A percentile compares a stretch with the other conserved stretches of the same genome.
These are phyloP conservation scores for Steatocranus sp. DNA, from an alignment of 2,797 vertebrate species.

Conservation along the genomic window DNA sequence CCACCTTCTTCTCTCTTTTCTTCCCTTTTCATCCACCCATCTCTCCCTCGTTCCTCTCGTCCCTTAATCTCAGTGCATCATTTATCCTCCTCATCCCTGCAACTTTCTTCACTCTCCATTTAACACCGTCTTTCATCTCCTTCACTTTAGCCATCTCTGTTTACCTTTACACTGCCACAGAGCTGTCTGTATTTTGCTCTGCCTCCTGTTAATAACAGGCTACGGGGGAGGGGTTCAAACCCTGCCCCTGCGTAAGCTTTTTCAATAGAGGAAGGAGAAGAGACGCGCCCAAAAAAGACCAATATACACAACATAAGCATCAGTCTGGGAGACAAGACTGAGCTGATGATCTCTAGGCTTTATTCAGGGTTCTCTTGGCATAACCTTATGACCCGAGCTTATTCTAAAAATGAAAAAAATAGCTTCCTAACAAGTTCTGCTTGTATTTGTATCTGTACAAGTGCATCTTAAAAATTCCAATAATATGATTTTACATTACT, in stretches of 20 bases:
- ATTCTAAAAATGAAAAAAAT: neutral
- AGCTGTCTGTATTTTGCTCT: neutral
- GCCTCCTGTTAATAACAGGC: slow-evolving; percentile 12
- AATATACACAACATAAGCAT: neutral
- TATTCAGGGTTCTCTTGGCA: neutral
- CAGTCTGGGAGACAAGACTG: neutral
- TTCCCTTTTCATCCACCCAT: neutral
- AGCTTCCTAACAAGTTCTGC: neutral
- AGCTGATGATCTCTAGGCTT: neutral
- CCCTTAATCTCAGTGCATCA: slow-evolving; percentile 21
- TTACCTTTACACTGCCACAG: neutral
- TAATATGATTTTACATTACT: neutral
- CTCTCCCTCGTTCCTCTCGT: neutral
- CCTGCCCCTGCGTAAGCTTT: neutral
- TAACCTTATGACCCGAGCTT: neutral
- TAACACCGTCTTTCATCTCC: slow-evolving; percentile 33
- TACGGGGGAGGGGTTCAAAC: neutral
- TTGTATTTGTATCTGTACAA: neutral
- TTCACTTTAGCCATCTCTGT: neutral
- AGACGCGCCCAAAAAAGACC: neutral
- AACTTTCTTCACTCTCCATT: slow-evolving; percentile 13
- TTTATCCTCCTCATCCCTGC: neutral
- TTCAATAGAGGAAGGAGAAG: neutral
- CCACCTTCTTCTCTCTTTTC: neutral
- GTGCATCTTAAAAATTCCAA: neutral